Base-by-base conservation (phyloP, 2,797 vertebrate genomes). In the Centroberyx gerrardi region DNA sequence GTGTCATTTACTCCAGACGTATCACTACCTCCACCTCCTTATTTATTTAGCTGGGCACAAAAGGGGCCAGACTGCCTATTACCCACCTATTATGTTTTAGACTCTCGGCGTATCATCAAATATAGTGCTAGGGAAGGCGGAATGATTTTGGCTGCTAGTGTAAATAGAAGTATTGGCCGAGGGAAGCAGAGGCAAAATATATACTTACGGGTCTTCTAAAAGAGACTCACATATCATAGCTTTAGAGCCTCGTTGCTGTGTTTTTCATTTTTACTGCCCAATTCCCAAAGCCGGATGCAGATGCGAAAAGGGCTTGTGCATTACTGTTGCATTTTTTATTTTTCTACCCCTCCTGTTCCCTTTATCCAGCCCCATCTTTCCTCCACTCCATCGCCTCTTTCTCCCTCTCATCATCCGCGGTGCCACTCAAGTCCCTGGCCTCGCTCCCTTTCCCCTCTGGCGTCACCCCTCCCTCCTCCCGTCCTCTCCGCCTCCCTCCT, bases 1-100 rank as follows among this genome's bases (percentile, higher is more conserved):
- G 83, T 86, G 87, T 92, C 88, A 89, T 90, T 90, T 91, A 51
- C 78, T 70, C 70, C 73, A 83, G 71, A 79, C 49, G 9, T 78
- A 87, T 88, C 74, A 53, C 87, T 79, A 53, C 75, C 81, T 76
- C 76, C 54, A 14, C 67, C 68, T 64, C 68, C 64, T 82, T 66
- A 85, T 91, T 90, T 84, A 82, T 93, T 88, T 83, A 82, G 63
- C 81, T 5, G 27, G 42, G 74, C 74, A 75, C 59, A 84, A 78
- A 84, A 72, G 22, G 62, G 58, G 51, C 72, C 29, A 56, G 51
- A 63, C 72, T 18, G 68, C 72, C 78, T 68, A 80, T 90, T 88
- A 86, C 81, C 72, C 40, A 31, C 64, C 77, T 76, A 86, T 89
- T 89, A 89, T 84, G 61, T 49, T 46, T 28, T 40, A 46, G 78